Conservation (phyloP, 2,888 invertebrate genomes). For the Graphium colonna region DNA sequence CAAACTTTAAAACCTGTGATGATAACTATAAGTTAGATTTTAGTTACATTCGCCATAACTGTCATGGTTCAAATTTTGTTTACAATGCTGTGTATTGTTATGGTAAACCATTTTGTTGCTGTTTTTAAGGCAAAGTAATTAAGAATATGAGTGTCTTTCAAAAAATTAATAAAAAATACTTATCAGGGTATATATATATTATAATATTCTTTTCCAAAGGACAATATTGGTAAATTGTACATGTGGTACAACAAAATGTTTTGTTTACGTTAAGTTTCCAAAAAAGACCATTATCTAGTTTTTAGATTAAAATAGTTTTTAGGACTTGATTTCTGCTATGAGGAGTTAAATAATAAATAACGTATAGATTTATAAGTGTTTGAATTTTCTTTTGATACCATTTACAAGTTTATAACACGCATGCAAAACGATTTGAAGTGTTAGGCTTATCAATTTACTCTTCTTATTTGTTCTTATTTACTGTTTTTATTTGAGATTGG, state of each 20-base stretch:
- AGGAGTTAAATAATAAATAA: constrained; percentile 27
- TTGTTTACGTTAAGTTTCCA: constrained; percentile 1
- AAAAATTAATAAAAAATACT: background rate
- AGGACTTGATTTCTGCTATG: constrained; percentile 29
- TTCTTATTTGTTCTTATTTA: no score
- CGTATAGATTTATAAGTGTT: background rate
- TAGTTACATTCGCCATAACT: constrained; percentile 48
- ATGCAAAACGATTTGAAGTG: background rate
- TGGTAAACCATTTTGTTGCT: background rate
- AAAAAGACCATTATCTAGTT: constrained; percentile 15
- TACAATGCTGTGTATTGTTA: background rate
- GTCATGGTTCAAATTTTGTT: constrained; percentile 28
- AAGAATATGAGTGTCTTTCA: background rate
- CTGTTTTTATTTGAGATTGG: no score
- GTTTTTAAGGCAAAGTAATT: background rate
- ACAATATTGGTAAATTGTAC: background rate
- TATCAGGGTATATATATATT: background rate
- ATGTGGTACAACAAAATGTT: background rate
- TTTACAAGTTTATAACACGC: background rate
- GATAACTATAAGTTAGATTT: constrained; percentile 59
- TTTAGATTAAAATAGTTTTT: constrained; percentile 18
- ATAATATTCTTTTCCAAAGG: background rate
- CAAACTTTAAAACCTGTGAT: constrained; percentile 60
- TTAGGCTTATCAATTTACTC: no score
- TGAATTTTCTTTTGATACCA: background rate